These are phyloP conservation scores for Sebastes diploproa DNA, from an alignment of 2,797 vertebrate genomes.

Conservation along the genomic window DNA sequence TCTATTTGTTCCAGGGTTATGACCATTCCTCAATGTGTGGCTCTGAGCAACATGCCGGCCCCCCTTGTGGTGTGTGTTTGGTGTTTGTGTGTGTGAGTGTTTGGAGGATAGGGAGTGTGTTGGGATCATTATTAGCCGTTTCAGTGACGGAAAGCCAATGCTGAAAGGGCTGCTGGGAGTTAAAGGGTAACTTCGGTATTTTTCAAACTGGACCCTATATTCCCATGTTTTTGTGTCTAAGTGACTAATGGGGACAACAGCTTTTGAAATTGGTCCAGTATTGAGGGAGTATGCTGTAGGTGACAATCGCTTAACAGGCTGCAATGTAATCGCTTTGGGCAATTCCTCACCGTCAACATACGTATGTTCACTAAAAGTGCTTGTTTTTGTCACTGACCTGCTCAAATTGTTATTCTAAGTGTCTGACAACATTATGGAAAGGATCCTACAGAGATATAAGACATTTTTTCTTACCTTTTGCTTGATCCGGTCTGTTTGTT, in stretches of 20 bases:
- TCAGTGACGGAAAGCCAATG: not conserved
- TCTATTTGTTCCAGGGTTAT: conserved; percentile 61
- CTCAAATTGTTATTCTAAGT: too few relatives aligned
- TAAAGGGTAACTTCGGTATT: not conserved
- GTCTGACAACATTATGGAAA: too few relatives aligned
- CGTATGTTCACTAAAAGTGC: too few relatives aligned
- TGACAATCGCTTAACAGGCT: not conserved
- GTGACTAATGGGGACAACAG: not conserved
- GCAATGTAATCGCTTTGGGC: not conserved
- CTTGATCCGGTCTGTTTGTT: too few relatives aligned
- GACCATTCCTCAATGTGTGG: conserved; percentile 46
- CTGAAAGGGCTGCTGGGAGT: conserved; percentile 25
- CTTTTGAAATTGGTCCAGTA: not conserved
- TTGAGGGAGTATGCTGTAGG: not conserved
- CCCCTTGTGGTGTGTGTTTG: conserved; percentile 5
- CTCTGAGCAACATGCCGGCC: conserved; percentile 14
- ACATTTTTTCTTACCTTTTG: too few relatives aligned
- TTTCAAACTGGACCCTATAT: not conserved
- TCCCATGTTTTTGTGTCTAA: not conserved
- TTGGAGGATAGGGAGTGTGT: not conserved
- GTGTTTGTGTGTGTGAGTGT: conserved; percentile 4
- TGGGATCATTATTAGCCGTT: conserved; percentile 30
- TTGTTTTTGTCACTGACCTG: too few relatives aligned
- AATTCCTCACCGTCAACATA: not conserved
- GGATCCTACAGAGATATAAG: too few relatives aligned